Conservation (phyloP, 1,140 invertebrate species). For the Bursaphelenchus mucronatus region DNA sequence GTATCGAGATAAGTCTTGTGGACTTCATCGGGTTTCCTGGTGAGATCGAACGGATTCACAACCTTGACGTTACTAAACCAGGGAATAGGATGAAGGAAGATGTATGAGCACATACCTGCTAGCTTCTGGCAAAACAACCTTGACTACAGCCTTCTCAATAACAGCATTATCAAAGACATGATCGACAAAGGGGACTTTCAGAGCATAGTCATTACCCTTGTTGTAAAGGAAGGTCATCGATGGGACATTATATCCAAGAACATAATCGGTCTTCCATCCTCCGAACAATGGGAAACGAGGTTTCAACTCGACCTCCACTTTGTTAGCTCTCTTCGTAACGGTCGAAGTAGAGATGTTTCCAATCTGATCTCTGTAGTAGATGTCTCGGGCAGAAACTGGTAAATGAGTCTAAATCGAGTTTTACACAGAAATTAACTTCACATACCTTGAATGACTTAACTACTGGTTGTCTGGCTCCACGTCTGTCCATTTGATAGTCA, state of each 20-base stretch:
- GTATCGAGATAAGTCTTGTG: slow-evolving; percentile 94
- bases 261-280: slow-evolving; percentile 96
- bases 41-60: slow-evolving; percentile 76
- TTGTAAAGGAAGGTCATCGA: slow-evolving; percentile 89
- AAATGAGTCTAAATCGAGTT: slow-evolving; percentile 70
- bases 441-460: slow-evolving; percentile 52
- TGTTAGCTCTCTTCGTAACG: slow-evolving; percentile 72
- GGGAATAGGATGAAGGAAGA: slow-evolving; percentile 1
- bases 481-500: slow-evolving; percentile 56
- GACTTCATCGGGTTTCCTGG: slow-evolving; percentile 71
- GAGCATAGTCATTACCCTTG: slow-evolving; percentile 68
- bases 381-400: slow-evolving; percentile 81
- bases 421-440: slow-evolving; percentile 6
- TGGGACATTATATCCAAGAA: slow-evolving; percentile 92
- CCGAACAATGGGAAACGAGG: slow-evolving; percentile 96
- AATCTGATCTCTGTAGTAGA: slow-evolving; percentile 93
- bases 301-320: slow-evolving; percentile 85
- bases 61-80: slow-evolving; percentile 71
- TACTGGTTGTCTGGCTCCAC: slow-evolving; percentile 48
- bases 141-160: slow-evolving; percentile 81
- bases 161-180: slow-evolving; percentile 95
- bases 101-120: slow-evolving; percentile 63
- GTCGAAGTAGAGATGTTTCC: slow-evolving; percentile 98
- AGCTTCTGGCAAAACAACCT: slow-evolving; percentile 90
- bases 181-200: slow-evolving; percentile 88